Percentiles rank a stretch among this genome's conserved stretches.
These are phyloP conservation scores for Chiridota heheva DNA, from an alignment of 35 echinoderm and acorn worm genomes.

Conservation along the genomic window DNA sequence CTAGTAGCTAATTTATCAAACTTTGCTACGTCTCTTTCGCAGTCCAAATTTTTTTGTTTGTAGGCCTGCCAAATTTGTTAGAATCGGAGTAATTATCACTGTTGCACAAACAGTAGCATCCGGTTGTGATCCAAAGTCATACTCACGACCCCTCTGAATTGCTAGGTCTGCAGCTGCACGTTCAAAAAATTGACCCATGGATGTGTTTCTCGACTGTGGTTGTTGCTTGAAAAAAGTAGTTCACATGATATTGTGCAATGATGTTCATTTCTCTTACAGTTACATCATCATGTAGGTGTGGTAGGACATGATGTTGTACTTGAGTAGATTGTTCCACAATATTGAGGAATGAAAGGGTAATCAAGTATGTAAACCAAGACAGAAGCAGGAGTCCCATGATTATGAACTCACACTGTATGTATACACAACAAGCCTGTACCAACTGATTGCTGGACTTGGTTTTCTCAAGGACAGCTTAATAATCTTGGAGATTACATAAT, in stretches of 20 bases:
- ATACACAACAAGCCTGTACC: constrained; percentile 3
- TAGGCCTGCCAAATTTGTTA: background rate
- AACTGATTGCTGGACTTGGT: constrained; percentile 30
- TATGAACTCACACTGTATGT: no score
- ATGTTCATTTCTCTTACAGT: background rate
- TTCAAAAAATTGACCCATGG: background rate
- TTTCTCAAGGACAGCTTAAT: background rate
- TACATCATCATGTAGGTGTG: background rate
- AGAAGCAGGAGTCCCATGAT: background rate
- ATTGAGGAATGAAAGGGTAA: no score
- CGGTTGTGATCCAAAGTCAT: no score
- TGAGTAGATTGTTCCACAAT: no score
- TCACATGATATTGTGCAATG: constrained; percentile 1
- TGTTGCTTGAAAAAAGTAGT: background rate
- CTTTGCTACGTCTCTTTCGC: constrained; percentile 16
- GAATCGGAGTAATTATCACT: no score
- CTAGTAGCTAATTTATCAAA: background rate
- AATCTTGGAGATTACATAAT: constrained; percentile 1
- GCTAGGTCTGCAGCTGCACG: constrained; percentile 2
- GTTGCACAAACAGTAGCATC: no score
- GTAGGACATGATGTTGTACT: no score
- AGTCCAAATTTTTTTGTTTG: constrained; percentile 7
- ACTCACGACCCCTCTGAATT: constrained; percentile 7
- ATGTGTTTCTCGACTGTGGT: constrained; percentile 5
- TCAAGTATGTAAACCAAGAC: background rate